phyloP scores from a whole-genome alignment of 1,140 invertebrate genomes.

The honey bee (Apis mellifera) region Amel_HAv3.1 CM009940.2:9123001-9123500 shows the following conservation, averaged over 20 bases:
- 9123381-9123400: not conserved
- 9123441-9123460: conserved; percentile 10
- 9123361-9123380: not conserved
- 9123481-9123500: conserved; percentile 28
- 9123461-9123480: conserved; percentile 3
- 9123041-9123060: conserved; percentile 78
- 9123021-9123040: conserved; percentile 73
- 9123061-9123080: conserved; percentile 82
- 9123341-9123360: conserved; percentile 34
- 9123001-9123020: conserved; percentile 80
- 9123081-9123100: conserved; percentile 81
- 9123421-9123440: not conserved
- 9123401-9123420: not conserved
- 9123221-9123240: too few relatives aligned
- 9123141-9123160: conserved; percentile 68
- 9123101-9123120: conserved; percentile 79
- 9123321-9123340: not conserved
- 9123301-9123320: not conserved
- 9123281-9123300: conserved; percentile 8
- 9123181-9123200: conserved; percentile 15
- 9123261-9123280: too few relatives aligned
- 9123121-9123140: conserved; percentile 73
- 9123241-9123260: not conserved
- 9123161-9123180: conserved; percentile 30
- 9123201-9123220: not conserved